Percentiles rank a stretch among this genome's conserved stretches.
Evolutionary conservation across 2,113 vertebrate genomes (phyloP).

Genomic region (Paramisgurnus dabryanus): DNA sequence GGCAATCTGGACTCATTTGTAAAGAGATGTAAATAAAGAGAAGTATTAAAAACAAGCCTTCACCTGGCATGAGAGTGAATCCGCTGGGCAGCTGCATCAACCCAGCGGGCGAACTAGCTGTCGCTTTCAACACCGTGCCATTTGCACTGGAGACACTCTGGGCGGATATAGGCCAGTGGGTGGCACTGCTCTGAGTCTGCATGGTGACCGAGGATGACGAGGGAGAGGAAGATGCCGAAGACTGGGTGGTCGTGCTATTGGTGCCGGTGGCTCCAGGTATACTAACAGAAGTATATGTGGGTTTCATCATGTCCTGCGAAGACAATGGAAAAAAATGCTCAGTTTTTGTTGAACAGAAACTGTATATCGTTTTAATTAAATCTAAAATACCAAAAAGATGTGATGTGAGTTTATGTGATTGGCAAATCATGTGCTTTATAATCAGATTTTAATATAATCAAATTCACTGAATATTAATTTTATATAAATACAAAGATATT

Average conservation of each 20-base stretch:
- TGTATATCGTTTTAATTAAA: too few species aligned
- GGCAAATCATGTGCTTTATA: too few species aligned
- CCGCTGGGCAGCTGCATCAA: conserved; percentile 86
- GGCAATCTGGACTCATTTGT: neutral
- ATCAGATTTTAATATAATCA: too few species aligned
- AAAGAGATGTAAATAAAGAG: neutral
- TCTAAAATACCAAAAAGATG: too few species aligned
- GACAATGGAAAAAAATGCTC: neutral
- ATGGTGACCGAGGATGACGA: conserved; percentile 80
- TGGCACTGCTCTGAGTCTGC: conserved; percentile 80
- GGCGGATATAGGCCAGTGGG: conserved; percentile 86
- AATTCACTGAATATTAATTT: too few species aligned
- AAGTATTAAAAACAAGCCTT: conserved; percentile 40
- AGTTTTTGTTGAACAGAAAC: too few species aligned
- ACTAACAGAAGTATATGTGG: conserved; percentile 80
- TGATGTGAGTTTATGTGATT: too few species aligned
- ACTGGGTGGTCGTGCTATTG: conserved; percentile 35
- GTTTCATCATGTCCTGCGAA: conserved; percentile 83
- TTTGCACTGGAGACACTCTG: conserved; percentile 84
- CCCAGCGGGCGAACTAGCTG: conserved; percentile 75
- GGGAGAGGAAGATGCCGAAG: conserved; percentile 67
- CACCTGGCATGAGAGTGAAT: conserved; percentile 94
- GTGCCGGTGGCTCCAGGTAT: conserved; percentile 71
- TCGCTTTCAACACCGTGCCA: conserved; percentile 87
- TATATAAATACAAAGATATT: too few species aligned